These are phyloP conservation scores for Psococerastis gibbosa DNA, from an alignment of 2,888 invertebrate species.

Conservation along the genomic window DNA sequence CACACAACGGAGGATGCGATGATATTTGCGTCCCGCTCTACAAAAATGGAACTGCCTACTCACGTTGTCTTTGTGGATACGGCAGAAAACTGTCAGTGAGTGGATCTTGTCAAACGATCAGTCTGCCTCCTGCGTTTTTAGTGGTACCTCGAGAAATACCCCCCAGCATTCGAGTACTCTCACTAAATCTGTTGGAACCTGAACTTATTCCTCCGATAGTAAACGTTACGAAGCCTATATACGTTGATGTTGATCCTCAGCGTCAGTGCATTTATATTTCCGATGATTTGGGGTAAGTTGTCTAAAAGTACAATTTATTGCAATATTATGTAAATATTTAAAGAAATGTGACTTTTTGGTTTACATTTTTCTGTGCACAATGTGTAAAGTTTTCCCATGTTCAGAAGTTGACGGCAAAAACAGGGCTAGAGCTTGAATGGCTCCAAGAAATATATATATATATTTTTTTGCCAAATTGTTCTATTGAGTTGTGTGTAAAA, in stretches of 20 bases:
- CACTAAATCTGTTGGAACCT: background rate
- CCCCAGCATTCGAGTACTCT: background rate
- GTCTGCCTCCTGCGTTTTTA: background rate
- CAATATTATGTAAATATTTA: no score
- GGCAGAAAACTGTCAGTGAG: slow-evolving; percentile 30
- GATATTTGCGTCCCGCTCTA: slow-evolving; percentile 55
- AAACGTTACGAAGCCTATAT: background rate
- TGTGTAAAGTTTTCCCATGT: no score
- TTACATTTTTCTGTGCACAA: no score
- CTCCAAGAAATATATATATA: no score
- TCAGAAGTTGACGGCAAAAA: no score
- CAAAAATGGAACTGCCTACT: slow-evolving; percentile 28
- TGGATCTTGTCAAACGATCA: background rate
- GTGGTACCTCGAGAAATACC: background rate
- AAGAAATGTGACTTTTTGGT: no score
- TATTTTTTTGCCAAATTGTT: no score
- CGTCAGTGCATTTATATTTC: background rate
- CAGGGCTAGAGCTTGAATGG: no score
- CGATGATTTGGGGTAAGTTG: no score
- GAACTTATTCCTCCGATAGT: background rate
- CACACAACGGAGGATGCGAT: slow-evolving; percentile 46
- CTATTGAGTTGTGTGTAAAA: no score
- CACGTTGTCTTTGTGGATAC: slow-evolving; percentile 50
- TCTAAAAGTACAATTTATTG: no score
- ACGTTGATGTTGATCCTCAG: background rate